Conservation (phyloP, 2,888 invertebrate genomes). For the Thera obeliscata region DNA sequence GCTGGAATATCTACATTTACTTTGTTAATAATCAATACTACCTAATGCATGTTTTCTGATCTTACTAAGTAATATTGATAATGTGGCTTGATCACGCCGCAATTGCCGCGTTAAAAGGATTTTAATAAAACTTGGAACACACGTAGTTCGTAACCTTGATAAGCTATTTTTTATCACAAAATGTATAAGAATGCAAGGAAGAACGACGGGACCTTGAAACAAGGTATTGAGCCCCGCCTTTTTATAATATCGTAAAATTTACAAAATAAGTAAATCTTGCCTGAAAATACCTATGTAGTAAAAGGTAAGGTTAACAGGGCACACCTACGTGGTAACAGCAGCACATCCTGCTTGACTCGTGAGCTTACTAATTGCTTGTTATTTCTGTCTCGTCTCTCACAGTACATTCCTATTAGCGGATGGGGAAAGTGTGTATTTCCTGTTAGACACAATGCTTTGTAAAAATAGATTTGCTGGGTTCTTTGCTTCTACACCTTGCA, state of each 20-base stretch:
- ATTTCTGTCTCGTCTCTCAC: slow-evolving; percentile 31
- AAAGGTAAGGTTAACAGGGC: background rate
- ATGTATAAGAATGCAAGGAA: no score
- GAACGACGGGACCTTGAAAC: no score
- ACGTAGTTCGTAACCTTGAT: no score
- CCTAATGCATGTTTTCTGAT: no score
- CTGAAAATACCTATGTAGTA: background rate
- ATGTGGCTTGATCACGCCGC: no score
- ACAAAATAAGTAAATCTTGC: background rate
- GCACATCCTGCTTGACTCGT: slow-evolving; percentile 12
- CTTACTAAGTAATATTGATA: no score
- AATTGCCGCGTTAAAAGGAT: no score
- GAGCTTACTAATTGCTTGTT: slow-evolving; percentile 35
- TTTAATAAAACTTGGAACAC: no score
- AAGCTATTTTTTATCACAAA: no score
- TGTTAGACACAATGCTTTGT: slow-evolving; percentile 26
- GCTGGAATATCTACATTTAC: no score
- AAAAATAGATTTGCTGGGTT: slow-evolving; percentile 5
- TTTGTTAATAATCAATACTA: background rate
- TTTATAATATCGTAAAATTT: background rate
- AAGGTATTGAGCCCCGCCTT: no score
- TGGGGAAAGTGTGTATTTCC: slow-evolving; percentile 13
- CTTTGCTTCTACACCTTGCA: background rate
- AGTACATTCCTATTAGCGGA: slow-evolving; percentile 26
- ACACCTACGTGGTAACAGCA: slow-evolving; percentile 11